These are phyloP conservation scores for Megalops atlanticus DNA, from an alignment of 2,113 vertebrate genomes.

Conservation along the genomic window DNA sequence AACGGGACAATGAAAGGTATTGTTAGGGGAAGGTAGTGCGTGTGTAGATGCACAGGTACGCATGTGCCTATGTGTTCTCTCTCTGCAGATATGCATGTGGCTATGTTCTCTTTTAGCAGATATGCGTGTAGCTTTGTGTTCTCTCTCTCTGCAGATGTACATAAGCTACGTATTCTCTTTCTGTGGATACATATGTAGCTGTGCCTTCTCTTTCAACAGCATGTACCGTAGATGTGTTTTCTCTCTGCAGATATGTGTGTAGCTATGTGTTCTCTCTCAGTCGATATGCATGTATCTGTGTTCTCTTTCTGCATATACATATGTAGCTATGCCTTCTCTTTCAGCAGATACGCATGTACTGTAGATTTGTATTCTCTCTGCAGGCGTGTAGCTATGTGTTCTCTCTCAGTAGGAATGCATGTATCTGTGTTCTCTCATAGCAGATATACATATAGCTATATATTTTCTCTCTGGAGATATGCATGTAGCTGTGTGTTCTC, in stretches of 20 bases:
- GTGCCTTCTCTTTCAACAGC: neutral
- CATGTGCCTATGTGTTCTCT: neutral
- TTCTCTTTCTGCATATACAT: neutral
- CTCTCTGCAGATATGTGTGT: neutral
- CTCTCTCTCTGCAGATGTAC: neutral
- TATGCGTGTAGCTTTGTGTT: neutral
- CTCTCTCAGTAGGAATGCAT: neutral
- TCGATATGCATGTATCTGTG: neutral
- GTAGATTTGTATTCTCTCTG: too few species aligned
- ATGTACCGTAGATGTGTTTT: neutral
- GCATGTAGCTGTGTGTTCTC: neutral
- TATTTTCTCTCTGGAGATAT: neutral
- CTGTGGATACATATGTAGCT: neutral
- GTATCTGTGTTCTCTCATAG: neutral
- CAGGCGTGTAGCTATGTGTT: neutral
- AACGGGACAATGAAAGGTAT: slow-evolving; percentile 15
- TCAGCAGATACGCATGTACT: neutral
- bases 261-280: neutral
- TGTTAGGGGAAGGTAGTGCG: neutral
- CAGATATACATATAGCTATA: neutral
- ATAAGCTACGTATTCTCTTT: too few species aligned
- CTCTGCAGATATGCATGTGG: neutral
- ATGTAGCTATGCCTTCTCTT: neutral
- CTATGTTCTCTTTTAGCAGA: too few species aligned
- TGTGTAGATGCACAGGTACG: neutral